A percentile compares a stretch with the other conserved stretches of the same genome.
Conservation (phyloP, 2,888 invertebrate species). For the Cephus nigrinus region DNA sequence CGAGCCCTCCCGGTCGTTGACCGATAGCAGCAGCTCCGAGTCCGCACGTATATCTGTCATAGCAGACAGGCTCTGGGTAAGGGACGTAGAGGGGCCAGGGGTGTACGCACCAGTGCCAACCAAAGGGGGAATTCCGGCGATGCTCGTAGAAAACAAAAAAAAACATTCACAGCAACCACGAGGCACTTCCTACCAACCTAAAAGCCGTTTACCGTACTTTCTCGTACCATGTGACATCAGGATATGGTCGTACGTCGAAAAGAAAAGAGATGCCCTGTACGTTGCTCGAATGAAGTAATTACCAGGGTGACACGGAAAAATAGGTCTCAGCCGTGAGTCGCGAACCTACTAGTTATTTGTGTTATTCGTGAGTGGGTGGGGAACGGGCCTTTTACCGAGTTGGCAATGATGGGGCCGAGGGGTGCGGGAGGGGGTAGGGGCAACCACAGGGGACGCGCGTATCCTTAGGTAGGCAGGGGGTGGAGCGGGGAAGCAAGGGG, state of each 20-base stretch:
- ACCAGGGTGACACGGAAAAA: not conserved
- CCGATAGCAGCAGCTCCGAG: slow-evolving; percentile 42
- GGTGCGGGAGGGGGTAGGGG: slow-evolving; percentile 48
- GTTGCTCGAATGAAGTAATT: not conserved
- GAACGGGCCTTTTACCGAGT: not conserved
- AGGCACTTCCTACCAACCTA: not conserved
- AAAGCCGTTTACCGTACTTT: not conserved
- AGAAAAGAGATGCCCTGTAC: not conserved
- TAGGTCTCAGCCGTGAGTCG: not conserved
- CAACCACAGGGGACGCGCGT: slow-evolving; percentile 1
- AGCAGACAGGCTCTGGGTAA: slow-evolving; percentile 8
- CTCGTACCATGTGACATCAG: not conserved
- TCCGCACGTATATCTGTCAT: not conserved
- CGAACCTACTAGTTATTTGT: slow-evolving; percentile 6
- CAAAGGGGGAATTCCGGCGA: not conserved
- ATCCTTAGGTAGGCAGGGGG: slow-evolving; percentile 67
- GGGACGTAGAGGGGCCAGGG: slow-evolving; percentile 35
- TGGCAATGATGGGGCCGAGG: slow-evolving; percentile 63
- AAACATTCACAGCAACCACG: not conserved
- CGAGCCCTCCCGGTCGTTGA: slow-evolving; percentile 52
- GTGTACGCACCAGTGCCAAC: slow-evolving; percentile 25
- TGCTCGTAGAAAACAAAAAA: not conserved
- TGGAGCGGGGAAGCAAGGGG: slow-evolving; percentile 20
- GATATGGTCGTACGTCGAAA: not conserved
- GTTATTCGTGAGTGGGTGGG: slow-evolving; percentile 20